phyloP scores from a whole-genome alignment of 2,888 invertebrate species.

The Phragmatobia fuliginosa region DNA sequence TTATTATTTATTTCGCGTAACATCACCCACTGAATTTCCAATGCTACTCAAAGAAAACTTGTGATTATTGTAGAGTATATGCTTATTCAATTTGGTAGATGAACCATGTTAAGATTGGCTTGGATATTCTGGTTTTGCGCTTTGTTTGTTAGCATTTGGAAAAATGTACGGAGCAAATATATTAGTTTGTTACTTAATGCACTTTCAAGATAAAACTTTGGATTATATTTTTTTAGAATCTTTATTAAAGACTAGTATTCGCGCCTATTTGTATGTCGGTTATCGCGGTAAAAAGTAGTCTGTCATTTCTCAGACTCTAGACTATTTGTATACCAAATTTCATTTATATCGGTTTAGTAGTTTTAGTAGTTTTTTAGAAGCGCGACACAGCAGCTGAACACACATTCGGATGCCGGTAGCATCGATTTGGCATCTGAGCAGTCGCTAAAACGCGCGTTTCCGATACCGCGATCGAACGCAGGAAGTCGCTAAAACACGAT shows the following conservation, averaged over 20 bases:
- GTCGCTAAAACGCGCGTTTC: too few relatives aligned
- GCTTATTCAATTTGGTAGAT: conserved; percentile 51
- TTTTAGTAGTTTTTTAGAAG: too few relatives aligned
- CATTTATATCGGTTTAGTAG: too few relatives aligned
- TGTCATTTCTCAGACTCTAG: too few relatives aligned
- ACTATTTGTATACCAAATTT: too few relatives aligned
- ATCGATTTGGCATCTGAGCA: too few relatives aligned
- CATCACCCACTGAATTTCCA: conserved; percentile 58
- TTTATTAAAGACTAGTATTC: background rate
- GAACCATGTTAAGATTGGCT: conserved; percentile 25
- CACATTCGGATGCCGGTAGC: too few relatives aligned
- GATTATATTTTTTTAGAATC: background rate
- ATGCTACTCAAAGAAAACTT: conserved; percentile 52
- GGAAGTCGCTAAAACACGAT: too few relatives aligned
- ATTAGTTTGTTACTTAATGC: background rate
- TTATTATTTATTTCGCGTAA: conserved; percentile 67
- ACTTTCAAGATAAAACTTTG: background rate
- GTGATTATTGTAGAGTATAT: conserved; percentile 41
- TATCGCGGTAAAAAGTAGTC: too few relatives aligned
- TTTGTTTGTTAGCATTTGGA: background rate
- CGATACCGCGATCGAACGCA: too few relatives aligned
- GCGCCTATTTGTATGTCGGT: background rate
- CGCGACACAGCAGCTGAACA: too few relatives aligned
- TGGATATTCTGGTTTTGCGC: conserved; percentile 24
- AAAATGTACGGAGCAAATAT: background rate